Conservation (phyloP, 2,797 vertebrate genomes). For the Hoplostethus atlanticus region DNA sequence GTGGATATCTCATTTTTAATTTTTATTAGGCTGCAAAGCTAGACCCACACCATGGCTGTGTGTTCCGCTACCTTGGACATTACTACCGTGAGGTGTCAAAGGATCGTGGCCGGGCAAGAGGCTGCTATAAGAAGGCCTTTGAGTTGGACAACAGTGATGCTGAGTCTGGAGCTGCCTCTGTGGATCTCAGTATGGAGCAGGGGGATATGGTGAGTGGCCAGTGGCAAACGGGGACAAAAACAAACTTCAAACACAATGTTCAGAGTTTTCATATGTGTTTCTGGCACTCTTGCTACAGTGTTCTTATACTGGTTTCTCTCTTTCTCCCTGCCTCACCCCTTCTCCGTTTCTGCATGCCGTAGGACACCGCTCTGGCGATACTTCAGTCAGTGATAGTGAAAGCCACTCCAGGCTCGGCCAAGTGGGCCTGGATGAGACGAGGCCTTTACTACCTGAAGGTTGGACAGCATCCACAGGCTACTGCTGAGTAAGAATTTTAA, state of each 20-base stretch:
- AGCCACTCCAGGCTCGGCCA: constrained; percentile 91
- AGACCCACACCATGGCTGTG: constrained; percentile 88
- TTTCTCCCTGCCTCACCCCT: background rate
- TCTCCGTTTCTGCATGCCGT: constrained; percentile 27
- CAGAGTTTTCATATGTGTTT: background rate
- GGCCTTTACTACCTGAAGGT: constrained; percentile 93
- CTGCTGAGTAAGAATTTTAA: constrained; percentile 89
- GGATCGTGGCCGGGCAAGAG: constrained; percentile 90
- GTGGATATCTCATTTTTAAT: background rate
- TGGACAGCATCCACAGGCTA: constrained; percentile 90
- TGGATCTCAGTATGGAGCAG: constrained; percentile 92
- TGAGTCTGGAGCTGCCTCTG: constrained; percentile 91
- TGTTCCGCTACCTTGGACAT: constrained; percentile 92
- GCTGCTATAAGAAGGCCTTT: constrained; percentile 97
- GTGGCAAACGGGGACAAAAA: background rate
- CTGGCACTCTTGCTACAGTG: background rate
- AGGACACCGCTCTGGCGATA: constrained; percentile 91
- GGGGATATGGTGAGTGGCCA: constrained; percentile 88
- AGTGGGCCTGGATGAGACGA: constrained; percentile 98
- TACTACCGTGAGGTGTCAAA: constrained; percentile 90
- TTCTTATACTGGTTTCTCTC: background rate
- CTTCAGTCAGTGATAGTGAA: constrained; percentile 90
- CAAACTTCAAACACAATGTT: background rate
- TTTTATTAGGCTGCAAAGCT: constrained; percentile 91
- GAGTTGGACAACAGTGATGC: constrained; percentile 88